Percentiles rank a stretch among this genome's conserved stretches.
Evolutionary conservation across 2,113 vertebrate species (phyloP).

Genomic region (Python bivittatus): DNA sequence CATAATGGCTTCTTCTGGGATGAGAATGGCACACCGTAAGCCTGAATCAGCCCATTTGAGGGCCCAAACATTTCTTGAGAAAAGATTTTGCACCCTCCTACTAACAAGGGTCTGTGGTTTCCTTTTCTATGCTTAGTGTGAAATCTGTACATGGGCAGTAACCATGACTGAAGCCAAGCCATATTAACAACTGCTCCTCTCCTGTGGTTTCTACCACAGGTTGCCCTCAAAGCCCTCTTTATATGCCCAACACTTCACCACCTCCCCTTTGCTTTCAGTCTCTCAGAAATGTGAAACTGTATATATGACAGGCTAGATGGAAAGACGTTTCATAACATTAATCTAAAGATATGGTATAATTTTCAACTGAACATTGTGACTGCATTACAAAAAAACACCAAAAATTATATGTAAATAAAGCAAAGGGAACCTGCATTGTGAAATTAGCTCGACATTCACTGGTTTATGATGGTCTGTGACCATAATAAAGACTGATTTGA

Average conservation of each 20-base stretch:
- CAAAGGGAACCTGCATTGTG: constrained; percentile 2
- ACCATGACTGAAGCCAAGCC: too few relatives aligned
- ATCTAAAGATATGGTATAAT: constrained; percentile 1
- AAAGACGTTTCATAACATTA: background rate
- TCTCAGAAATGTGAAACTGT: background rate
- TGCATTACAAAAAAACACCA: background rate
- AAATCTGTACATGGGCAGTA: too few relatives aligned
- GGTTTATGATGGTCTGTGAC: background rate
- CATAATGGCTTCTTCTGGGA: too few relatives aligned
- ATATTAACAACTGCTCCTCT: too few relatives aligned
- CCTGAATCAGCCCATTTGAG: too few relatives aligned
- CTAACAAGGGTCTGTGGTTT: too few relatives aligned
- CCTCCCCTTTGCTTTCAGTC: background rate
- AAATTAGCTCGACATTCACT: background rate
- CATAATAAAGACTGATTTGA: background rate
- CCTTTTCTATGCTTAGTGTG: too few relatives aligned
- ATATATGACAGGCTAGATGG: background rate
- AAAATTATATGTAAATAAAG: constrained; percentile 16
- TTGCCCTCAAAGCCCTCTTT: too few relatives aligned
- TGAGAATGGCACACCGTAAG: too few relatives aligned
- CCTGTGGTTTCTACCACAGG: too few relatives aligned
- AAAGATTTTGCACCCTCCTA: too few relatives aligned
- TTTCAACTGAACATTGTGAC: constrained; percentile 12
- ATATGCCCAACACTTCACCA: background rate
- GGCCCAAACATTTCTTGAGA: too few relatives aligned